phyloP scores from a whole-genome alignment of 1,140 invertebrate genomes.

The Cecropterus lyciades region DNA sequence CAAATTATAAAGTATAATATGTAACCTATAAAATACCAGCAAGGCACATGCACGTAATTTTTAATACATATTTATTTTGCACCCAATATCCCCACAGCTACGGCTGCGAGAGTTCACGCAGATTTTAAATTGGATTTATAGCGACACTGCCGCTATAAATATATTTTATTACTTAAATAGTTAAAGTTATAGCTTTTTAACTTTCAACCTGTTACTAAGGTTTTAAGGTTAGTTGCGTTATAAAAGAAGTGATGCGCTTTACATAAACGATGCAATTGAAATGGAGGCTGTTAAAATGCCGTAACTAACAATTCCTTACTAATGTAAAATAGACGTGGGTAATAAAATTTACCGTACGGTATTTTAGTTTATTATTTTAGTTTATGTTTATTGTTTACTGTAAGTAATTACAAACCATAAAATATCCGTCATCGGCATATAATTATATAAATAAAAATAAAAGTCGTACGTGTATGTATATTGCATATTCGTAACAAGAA shows the following conservation, averaged over 20 bases:
- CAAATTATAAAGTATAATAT: too few species aligned
- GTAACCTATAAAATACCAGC: neutral
- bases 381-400: too few species aligned
- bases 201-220: neutral
- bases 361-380: too few species aligned
- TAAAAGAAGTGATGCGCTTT: neutral
- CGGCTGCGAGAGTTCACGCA: slow-evolving; percentile 45
- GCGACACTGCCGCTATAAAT: slow-evolving; percentile 28
- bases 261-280: neutral
- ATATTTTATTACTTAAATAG: slow-evolving; percentile 26
- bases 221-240: neutral
- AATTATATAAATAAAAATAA: too few species aligned
- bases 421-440: too few species aligned
- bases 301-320: too few species aligned
- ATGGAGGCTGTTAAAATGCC: neutral
- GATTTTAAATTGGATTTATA: slow-evolving; percentile 63
- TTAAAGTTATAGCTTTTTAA: slow-evolving; percentile 23
- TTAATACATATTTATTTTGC: slow-evolving; percentile 73
- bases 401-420: too few species aligned
- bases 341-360: too few species aligned
- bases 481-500: too few species aligned
- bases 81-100: slow-evolving; percentile 49
- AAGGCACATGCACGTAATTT: slow-evolving; percentile 52
- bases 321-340: too few species aligned
- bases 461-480: too few species aligned